A percentile compares a stretch with the other conserved stretches of the same genome.
Evolutionary conservation across 2,113 vertebrate species (phyloP).

Genomic region (Thinocorus orbignyianus): DNA sequence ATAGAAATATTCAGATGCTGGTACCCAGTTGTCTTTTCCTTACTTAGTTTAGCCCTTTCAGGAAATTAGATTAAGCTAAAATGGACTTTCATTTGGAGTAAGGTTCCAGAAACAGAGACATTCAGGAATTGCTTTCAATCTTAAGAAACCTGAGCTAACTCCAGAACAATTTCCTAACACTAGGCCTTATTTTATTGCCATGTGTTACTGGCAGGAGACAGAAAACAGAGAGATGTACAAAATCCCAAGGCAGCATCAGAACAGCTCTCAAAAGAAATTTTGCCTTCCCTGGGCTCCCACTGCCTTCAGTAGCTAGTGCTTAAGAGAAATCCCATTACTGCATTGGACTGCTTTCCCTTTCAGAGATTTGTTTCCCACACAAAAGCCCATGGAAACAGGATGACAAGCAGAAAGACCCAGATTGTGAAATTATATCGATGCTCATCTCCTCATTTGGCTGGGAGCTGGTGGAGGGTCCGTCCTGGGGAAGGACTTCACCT

Average conservation of each 20-base stretch:
- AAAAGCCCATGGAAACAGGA: conserved; percentile 10
- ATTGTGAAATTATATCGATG: not conserved
- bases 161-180: not conserved
- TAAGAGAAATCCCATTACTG: not conserved
- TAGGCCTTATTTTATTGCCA: not conserved
- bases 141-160: not conserved
- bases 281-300: not conserved
- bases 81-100: not conserved
- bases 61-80: not conserved
- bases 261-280: not conserved
- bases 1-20: not conserved
- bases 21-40: not conserved
- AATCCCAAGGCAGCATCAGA: not conserved
- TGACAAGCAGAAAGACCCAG: not conserved
- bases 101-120: not conserved
- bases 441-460: accelerated
- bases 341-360: not conserved
- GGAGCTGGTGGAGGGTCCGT: not conserved
- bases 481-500: not conserved
- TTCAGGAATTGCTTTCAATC: not conserved
- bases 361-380: conserved; percentile 3
- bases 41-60: not conserved
- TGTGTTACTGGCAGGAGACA: not conserved
- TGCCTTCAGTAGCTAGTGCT: not conserved
- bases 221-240: not conserved